phyloP scores from a whole-genome alignment of 2,888 invertebrate genomes.

The Uropetala carovei region DNA sequence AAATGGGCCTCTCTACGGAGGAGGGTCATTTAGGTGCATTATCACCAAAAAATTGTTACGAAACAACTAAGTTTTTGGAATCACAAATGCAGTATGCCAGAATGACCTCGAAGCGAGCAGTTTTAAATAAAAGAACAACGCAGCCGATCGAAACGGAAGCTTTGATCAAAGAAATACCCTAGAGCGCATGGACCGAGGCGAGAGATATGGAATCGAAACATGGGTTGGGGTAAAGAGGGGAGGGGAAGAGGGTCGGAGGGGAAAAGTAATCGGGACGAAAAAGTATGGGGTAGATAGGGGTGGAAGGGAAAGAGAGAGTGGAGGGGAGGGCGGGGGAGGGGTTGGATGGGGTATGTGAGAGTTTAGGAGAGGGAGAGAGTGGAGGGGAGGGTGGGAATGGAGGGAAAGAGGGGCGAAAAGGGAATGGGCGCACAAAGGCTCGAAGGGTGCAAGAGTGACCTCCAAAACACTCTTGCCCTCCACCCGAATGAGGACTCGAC shows the following conservation, averaged over 20 bases:
- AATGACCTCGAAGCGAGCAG: too few relatives aligned
- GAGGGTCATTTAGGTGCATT: too few relatives aligned
- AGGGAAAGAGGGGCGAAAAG: too few relatives aligned
- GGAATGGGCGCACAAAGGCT: too few relatives aligned
- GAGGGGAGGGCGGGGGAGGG: background rate
- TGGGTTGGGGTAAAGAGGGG: background rate
- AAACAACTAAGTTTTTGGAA: too few relatives aligned
- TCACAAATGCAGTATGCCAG: too few relatives aligned
- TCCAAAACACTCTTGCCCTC: too few relatives aligned
- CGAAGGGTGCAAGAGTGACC: too few relatives aligned
- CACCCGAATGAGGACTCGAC: too few relatives aligned
- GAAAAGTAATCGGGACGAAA: background rate
- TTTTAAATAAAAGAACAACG: too few relatives aligned
- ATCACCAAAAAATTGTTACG: too few relatives aligned
- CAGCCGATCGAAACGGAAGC: background rate
- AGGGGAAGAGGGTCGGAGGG: background rate
- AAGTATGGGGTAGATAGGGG: background rate
- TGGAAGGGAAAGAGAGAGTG: background rate
- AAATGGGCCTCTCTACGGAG: too few relatives aligned
- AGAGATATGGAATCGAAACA: background rate
- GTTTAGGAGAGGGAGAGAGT: background rate
- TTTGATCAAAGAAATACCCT: slow-evolving; percentile 9
- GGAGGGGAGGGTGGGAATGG: background rate
- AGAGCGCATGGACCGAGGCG: background rate
- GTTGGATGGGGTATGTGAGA: background rate